Evolutionary conservation across 1,140 invertebrate genomes (phyloP), one percentile per base, ranked within the genome.

Genomic region (Drosophila navojoa): DNA sequence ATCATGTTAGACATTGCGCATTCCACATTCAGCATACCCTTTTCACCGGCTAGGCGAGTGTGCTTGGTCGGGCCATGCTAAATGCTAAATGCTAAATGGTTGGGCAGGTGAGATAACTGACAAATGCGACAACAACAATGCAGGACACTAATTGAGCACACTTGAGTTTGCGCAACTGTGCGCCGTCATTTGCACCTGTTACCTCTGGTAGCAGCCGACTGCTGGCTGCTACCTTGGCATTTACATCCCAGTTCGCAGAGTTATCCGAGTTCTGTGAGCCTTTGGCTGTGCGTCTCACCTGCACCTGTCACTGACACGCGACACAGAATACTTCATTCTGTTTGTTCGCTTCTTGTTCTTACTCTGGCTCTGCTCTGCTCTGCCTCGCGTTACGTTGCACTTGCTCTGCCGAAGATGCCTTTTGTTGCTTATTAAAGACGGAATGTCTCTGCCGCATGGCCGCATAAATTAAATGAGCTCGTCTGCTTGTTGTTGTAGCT

Each of bases 381-480:
- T 27, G 19, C 19, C 3, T 22, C 19, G 32, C 15, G 35, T n/a
- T 15, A 15, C 55, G 64, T 42, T 49, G 47, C 22, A 19, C 25
- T n/a, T 49, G 58, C 71, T 62, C 16, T 4, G 42, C 1, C 42
- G 42, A 49, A 47, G 47, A 32, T 61, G 49, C 63, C 50, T 42
- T 61, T 68, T 68, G 63, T 69, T 69, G 54, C 71, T 59, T 69
- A 67, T 68, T 68, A 61, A 68, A 73, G 49, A n/a, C 32, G 25
- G 10, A 67, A 68, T 68, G 63, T 67, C 45, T 52, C 35, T 25
- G 19, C 54, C 38, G 69, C 69, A 53, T 67, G 54, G 42, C 16
- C 35, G 71, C 71, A 73, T 73, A 73, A 62, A 69, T 69, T 73
- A 73, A 69, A 69, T 73, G 58, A 62, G 58, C 50, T 50, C 32